A percentile compares a stretch with the other conserved stretches of the same genome.
Evolutionary conservation across 1,140 invertebrate genomes (phyloP).

Genomic region (Ephestia elutella): DNA sequence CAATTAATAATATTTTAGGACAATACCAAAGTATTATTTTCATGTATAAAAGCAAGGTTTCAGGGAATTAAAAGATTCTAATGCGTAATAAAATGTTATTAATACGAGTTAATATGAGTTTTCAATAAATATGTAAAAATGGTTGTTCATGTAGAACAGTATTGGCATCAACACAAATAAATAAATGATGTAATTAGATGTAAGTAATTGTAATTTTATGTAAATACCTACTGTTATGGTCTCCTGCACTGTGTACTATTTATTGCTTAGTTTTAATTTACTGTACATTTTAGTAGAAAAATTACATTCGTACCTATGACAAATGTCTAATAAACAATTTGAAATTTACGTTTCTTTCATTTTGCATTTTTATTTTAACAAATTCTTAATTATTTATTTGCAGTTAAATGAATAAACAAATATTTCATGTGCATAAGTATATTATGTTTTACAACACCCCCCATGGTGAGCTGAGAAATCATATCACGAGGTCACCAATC

Average conservation of each 20-base stretch:
- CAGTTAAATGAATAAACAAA: too few species aligned
- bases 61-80: conserved; percentile 33
- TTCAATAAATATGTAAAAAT: too few species aligned
- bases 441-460: too few species aligned
- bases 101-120: too few species aligned
- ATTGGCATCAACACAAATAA: too few species aligned
- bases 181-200: too few species aligned
- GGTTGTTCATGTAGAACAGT: too few species aligned
- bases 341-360: conserved; percentile 20
- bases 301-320: conserved; percentile 47
- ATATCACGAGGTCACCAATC: too few species aligned
- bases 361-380: conserved; percentile 5
- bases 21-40: conserved; percentile 33
- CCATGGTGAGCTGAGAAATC: too few species aligned
- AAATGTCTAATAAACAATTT: conserved; percentile 33
- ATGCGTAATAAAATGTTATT: conserved; percentile 1
- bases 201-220: conserved; percentile 13
- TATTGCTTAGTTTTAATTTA: conserved; percentile 53
- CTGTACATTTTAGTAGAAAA: conserved; percentile 46
- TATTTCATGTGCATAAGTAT: too few species aligned
- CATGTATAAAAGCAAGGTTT: conserved; percentile 20
- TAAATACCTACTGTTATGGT: conserved; percentile 29
- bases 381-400: too few species aligned
- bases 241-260: conserved; percentile 49
- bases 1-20: conserved; percentile 9